Base-by-base conservation (phyloP, 2,113 vertebrate genomes). In the Ginglymostoma cirratum region DNA sequence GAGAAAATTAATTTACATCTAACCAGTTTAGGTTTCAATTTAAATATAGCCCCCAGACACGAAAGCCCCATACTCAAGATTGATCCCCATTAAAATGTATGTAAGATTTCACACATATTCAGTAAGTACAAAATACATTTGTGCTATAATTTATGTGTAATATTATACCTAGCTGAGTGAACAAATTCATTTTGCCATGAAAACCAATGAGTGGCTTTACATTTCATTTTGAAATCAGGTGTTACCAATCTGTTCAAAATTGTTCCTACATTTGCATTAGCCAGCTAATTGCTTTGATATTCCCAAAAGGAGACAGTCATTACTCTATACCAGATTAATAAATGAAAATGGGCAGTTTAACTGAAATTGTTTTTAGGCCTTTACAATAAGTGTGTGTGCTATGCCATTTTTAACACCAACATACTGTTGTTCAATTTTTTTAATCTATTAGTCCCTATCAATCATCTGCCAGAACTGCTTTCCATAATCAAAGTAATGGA, bases 321-420 rank as follows among this genome's bases (percentile, higher is more conserved):
- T 90, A 90, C 24, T 90, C 52, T 17, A 17, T 5, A 34, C 14
- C 15, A 52, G 48, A 52, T 89, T 89, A 55, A 52, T n/a, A 90
- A 90, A 90, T 90, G 23, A 90, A 89, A 90, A 90, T 61, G 14
- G 48, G 15, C 87, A n/a, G 52, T 34, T 90, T 90, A 61, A 90
- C 30, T 90, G 52, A 55, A 90, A 61, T 30, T 34, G 27, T 30
- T 90, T 17, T 38, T 38, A 14, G 27, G 30, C 27, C 24, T 12
- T 90, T 34, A 34, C 3, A 24, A 5, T 4, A 89, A 90, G 19
- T 61, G 27, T 17, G 34, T 34, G 17, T 61, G 30, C 38, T 17
- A 30, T 17, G 27, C 27, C 87, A 90, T 17, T 6, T 90, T 90
- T 52, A 61, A 61, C 15, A 55, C 52, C 34, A 90, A 34, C 52